Evolutionary conservation across 2,888 invertebrate species (phyloP).

Genomic region (Blera fallax): DNA sequence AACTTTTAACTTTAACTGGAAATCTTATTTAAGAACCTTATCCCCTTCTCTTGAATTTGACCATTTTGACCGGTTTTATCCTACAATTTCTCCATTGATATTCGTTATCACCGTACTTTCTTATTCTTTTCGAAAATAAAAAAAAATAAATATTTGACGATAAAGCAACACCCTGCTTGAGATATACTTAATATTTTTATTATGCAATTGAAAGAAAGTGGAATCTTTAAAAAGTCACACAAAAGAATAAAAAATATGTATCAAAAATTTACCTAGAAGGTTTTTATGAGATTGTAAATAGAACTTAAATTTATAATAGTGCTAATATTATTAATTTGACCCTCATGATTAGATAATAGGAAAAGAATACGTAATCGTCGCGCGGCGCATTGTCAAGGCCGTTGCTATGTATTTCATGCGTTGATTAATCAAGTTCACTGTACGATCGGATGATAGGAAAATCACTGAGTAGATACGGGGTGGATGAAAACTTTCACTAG

Average conservation of each 20-base stretch:
- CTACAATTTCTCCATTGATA: too few species aligned
- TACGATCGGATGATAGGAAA: background rate
- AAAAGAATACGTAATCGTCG: background rate
- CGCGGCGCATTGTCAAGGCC: background rate
- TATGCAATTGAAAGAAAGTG: background rate
- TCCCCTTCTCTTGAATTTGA: too few species aligned
- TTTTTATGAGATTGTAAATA: background rate
- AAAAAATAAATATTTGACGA: too few species aligned
- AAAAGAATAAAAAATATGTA: background rate
- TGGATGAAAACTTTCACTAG: background rate
- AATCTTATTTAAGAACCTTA: too few species aligned
- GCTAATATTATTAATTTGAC: background rate
- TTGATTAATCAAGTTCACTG: background rate
- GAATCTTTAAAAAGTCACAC: background rate
- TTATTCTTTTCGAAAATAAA: too few species aligned
- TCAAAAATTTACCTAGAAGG: background rate
- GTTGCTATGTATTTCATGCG: background rate
- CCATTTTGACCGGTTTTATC: too few species aligned
- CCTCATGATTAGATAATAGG: conserved; percentile 8
- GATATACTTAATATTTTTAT: background rate
- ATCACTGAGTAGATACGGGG: background rate
- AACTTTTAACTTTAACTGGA: too few species aligned
- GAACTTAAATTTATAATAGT: background rate
- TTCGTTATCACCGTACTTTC: too few species aligned
- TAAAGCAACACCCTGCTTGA: too few species aligned